Base-by-base conservation (phyloP, 2,888 invertebrate species). In the Branchinecta sandiegonensis region DNA sequence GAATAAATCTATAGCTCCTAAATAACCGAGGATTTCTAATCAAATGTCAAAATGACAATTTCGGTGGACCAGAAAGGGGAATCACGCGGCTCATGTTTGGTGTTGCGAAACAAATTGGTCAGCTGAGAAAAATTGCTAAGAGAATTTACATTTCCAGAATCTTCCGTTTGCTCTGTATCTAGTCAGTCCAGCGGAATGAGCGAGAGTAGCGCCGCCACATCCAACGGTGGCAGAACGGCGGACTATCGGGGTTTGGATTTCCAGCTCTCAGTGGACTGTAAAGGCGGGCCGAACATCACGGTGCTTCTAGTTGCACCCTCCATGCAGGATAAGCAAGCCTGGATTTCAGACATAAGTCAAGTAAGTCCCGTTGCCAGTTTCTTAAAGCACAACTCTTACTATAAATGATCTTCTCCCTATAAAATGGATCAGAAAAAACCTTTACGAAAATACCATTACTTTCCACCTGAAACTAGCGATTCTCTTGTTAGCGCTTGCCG, bases 291-390 rank as follows among this genome's bases (percentile, higher is more conserved):
- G n/a, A 88, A 74, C 83, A 86, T 80, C 77, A 89, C 74, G 80
- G 88, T 81, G 65, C 80, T 76, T 67, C 77, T 82, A 66, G 80
- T 82, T 56, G 89, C 90, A 9, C 85, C 89, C 5, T 88, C 89
- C 0, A 81, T 87, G 56, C 87, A 92, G 79, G 93, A 94, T 76
- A 94, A 94, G 77, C 88, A 91, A 3, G 92, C 91, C 0, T 94
- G 94, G 94, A 90, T 92, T 70, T 90, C 90, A 72, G 93, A 94
- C 75, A 86, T 94, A 70, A 89, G 89, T 68, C 93, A 93, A 78
- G 83, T 83, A 74, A 71, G 72, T 11, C 50, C 12, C n/a, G 8
- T 10, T 9, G 10, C 1, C 56, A 56, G n/a, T 56, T 56, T 14
- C 14, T 56, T 56, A 6, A 1, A n/a, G n/a, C n/a, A n/a, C n/a